Base-by-base conservation (phyloP, 1,140 invertebrate genomes). In the Bombus breviceps region DNA sequence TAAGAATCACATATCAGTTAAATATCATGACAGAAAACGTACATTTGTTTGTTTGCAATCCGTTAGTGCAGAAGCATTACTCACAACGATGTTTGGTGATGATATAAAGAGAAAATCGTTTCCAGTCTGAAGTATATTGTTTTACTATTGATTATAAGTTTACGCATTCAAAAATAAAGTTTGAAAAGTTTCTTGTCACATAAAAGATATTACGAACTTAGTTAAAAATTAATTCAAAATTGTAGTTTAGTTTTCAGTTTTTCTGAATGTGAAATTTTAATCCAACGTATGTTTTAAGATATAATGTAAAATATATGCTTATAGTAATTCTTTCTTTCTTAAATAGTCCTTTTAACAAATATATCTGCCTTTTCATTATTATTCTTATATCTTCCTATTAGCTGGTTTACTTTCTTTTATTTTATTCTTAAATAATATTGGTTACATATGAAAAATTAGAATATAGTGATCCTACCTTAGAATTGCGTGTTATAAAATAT, bases 21-120 rank as follows among this genome's bases (percentile, higher is more conserved):
- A 39, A 22, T 68, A n/a, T 43, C 39, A 5, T 2, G 5, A n/a
- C 28, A 9, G 43, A 13, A 25, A 41, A 39, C 34, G 5, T 68
- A 69, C 57, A 5, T 82, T 74, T 77, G 32, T 83, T 28, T 28
- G 25, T 72, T 91, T 86, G 86, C 87, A 87, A 68, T 90, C 90
- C 86, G 93, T 95, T 95, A 95, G 95, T 95, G 95, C 94, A 93
- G 93, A 95, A 95, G 93, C 94, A 92, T 88, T 92, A 91, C 87
- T 89, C 87, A 93, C 86, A 93, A 94, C 92, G 90, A 93, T 94
- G 93, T 92, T 93, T 95, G 94, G 94, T 94, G 94, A 94, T 93
- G 92, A 81, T 77, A 68, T 77, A 43, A 74, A 57, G 28, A 77
- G 66, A 34, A 68, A 57, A 47, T 32, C 22, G 13, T 71, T 71